Base-by-base conservation (phyloP, 2,797 vertebrate species). In the Ptychobarbus kaznakovi region DNA sequence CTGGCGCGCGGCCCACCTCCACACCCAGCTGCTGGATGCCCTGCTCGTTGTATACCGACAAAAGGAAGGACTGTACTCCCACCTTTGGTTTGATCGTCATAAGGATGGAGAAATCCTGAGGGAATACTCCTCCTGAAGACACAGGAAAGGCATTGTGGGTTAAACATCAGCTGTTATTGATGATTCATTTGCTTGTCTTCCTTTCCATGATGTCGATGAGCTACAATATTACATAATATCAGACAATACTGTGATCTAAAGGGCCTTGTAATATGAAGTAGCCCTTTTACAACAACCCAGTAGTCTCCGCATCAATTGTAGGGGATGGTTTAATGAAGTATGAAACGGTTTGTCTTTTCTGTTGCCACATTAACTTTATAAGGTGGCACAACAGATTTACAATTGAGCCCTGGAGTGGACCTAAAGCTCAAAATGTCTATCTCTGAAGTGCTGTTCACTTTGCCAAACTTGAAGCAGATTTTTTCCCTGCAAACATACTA, bases 91-190 rank as follows among this genome's bases (percentile, higher is more conserved):
- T 99, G 90, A 99, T 94, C 90, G 98, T 99, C 93, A 98, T 97
- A 91, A 99, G 91, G 95, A 99, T 95, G 89, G 98, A 99, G 95
- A 99, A 99, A 90, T 99, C 97, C 94, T 97, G 96, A 49, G 98
- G 98, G 92, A 99, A 99, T 89, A 89, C 92, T 91, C 96, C 97
- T 91, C 91, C 98, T 99, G 89, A 83, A 87, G 32, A 83, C 49
- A 87, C 75, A 83, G 61, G 35, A 79, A 78, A 79, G 22, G 7
- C 42, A 72, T 77, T 56, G 65, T 51, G 20, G 58, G 68, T 80
- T 83, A 32, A 68, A 74, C 25, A 72, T 82, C 46, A 68, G 56
- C 76, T 61, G 32, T 18, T 80, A 70, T 40, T 80, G 80, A 63
- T 78, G 72, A 70, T 70, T 79, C 53, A 79, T 38, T 11, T 12